Evolutionary conservation across 2,797 vertebrate species (phyloP).

Genomic region (Amphiprion clarkii): DNA sequence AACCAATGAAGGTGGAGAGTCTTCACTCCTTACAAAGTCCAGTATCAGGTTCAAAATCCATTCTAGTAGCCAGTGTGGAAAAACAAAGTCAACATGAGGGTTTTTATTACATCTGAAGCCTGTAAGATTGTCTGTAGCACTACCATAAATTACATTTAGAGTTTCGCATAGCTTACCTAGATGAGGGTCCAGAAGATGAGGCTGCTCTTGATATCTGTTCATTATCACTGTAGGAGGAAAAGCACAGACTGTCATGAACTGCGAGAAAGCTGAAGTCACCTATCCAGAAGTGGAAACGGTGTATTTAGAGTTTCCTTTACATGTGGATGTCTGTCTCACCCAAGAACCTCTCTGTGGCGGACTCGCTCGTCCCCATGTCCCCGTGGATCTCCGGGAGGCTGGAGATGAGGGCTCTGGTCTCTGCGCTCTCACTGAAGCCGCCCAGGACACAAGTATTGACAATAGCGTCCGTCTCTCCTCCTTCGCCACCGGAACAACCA

Average conservation of each 20-base stretch:
- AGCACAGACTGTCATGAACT: background rate
- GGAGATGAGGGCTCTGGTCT: constrained; percentile 83
- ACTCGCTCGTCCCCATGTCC: constrained; percentile 78
- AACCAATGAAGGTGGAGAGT: constrained; percentile 85
- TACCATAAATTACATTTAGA: background rate
- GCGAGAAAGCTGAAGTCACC: no score
- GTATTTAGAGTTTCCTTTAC: fast-evolving
- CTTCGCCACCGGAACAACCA: constrained; percentile 61
- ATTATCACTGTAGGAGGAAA: constrained; percentile 88
- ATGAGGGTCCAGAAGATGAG: constrained; percentile 94
- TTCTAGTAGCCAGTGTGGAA: constrained; percentile 77
- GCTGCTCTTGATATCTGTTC: constrained; percentile 96
- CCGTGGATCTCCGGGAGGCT: constrained; percentile 77
- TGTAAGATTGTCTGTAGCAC: background rate
- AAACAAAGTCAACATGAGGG: fast-evolving
- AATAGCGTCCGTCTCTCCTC: constrained; percentile 69
- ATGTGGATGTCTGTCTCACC: constrained; percentile 80
- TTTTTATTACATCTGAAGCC: background rate
- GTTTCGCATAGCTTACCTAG: constrained; percentile 86
- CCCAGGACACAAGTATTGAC: constrained; percentile 80
- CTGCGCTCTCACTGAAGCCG: constrained; percentile 87
- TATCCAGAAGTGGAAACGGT: no score
- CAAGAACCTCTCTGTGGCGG: constrained; percentile 85
- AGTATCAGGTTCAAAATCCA: constrained; percentile 93
- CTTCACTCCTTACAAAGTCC: constrained; percentile 84